A percentile compares a stretch with the other conserved stretches of the same genome.
These are phyloP conservation scores for Epizoanthus illoricatus DNA, from an alignment of 92 coral and sea anemone genomes.

Conservation along the genomic window DNA sequence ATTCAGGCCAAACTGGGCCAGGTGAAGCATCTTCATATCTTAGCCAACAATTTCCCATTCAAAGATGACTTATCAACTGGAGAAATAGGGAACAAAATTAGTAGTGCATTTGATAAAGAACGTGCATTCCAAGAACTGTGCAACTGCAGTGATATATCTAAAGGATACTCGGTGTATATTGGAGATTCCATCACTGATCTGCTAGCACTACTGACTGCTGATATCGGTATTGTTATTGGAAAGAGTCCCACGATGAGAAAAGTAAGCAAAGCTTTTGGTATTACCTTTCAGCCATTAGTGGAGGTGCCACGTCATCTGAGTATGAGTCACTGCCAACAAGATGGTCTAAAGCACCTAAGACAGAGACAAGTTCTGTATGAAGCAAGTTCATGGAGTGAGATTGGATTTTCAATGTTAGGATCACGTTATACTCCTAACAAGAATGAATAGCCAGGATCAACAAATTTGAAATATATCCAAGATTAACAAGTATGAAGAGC, in stretches of 20 bases:
- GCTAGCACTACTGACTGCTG: constrained; percentile 77
- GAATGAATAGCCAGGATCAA: constrained; percentile 2
- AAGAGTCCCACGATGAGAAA: constrained; percentile 62
- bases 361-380: constrained; percentile 46
- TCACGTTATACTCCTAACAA: constrained; percentile 44
- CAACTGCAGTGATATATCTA: constrained; percentile 14
- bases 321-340: constrained; percentile 1
- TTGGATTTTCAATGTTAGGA: constrained; percentile 79
- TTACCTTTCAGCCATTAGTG: constrained; percentile 62
- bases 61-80: constrained; percentile 71
- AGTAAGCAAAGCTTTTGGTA: constrained; percentile 85
- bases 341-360: constrained; percentile 9
- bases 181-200: constrained; percentile 92
- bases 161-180: constrained; percentile 76
- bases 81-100: constrained; percentile 53
- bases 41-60: constrained; percentile 74
- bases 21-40: constrained; percentile 64
- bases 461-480: no score
- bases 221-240: constrained; percentile 89
- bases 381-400: constrained; percentile 82
- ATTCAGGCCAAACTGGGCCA: constrained; percentile 73
- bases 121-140: constrained; percentile 55
- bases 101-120: constrained; percentile 85
- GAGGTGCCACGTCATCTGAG: constrained; percentile 35
- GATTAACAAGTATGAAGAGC: no score